Base-by-base conservation (phyloP, 2,888 invertebrate genomes). In the Xanthorhoe spadicearia region DNA sequence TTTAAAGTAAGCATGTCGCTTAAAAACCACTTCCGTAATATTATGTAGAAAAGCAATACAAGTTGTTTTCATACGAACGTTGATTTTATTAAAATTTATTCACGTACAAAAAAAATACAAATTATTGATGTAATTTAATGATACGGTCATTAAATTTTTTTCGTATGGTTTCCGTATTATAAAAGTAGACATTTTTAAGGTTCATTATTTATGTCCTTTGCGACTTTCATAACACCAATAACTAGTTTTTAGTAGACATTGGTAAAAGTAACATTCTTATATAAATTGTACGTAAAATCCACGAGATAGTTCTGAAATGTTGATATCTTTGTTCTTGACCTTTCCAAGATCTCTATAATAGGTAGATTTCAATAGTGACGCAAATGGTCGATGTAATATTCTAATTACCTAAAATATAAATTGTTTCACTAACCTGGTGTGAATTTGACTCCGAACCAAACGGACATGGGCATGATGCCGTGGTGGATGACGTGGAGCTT, bases 401-500 rank as follows among this genome's bases (percentile, higher is more conserved):
- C 2, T 43, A 43, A 10, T 3, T 43, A 43, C 13, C 3, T 43
- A 13, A 3, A 23, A 23, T 23, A 23, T 23, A 23, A 23, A 23
- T 48, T 23, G 23, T 13, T 58, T 61, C 60, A 93, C 94, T 89
- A 81, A 96, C 97, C 97, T 84, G 97, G 96, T 0, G 96, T 96
- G 88, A 97, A 97, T 87, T 97, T 97, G 72, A 97, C 97, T 65
- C 97, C 97, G 87, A 97, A 97, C 97, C 98, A 98, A 64, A 97
- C 98, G 8, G 97, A 97, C 87, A 98, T 95, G 4, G 98, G 98
- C 98, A 99, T 98, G 74, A 97, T 96, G 53, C 98, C 98, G 83
- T 99, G 98, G 87, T 99, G 98, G 77, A 98, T 97, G 56, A 99
- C 98, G 85, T 99, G 98, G 46, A 99, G 94, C 19, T 96, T 96